These are phyloP conservation scores for Bufotes viridis DNA, from an alignment of 2,797 vertebrate genomes.

Conservation along the genomic window DNA sequence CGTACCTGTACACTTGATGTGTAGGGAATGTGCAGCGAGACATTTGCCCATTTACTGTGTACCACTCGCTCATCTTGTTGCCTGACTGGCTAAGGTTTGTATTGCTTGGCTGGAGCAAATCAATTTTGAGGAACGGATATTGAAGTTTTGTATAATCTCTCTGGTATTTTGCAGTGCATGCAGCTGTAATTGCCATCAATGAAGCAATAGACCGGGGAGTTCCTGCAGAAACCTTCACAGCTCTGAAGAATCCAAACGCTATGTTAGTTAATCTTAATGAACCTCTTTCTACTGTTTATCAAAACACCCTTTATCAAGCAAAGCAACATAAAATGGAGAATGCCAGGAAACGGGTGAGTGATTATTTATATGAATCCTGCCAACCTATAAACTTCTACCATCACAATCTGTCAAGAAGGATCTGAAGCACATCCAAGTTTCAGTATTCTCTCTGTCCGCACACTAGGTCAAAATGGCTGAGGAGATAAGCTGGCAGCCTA, in stretches of 20 bases:
- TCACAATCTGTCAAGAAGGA: not conserved
- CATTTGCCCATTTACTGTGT: not conserved
- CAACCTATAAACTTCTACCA: not conserved
- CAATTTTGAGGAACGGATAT: not conserved
- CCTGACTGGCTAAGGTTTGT: not conserved
- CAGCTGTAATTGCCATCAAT: slow-evolving; percentile 97
- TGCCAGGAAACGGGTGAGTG: slow-evolving; percentile 88
- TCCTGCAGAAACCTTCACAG: slow-evolving; percentile 82
- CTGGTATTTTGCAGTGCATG: slow-evolving; percentile 83
- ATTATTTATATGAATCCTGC: not conserved
- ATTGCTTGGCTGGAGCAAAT: slow-evolving; percentile 7
- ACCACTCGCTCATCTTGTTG: not conserved
- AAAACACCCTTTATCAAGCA: slow-evolving; percentile 86
- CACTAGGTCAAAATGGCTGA: not conserved
- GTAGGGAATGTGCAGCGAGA: not conserved
- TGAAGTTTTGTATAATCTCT: not conserved
- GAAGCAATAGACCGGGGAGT: slow-evolving; percentile 91
- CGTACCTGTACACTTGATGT: not conserved
- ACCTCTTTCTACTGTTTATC: slow-evolving; percentile 78
- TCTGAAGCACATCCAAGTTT: not conserved
- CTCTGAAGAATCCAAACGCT: slow-evolving; percentile 95
- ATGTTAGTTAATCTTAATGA: slow-evolving; percentile 89
- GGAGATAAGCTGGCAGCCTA: not conserved
- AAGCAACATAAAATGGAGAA: slow-evolving; percentile 90
- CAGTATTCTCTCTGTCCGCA: not conserved